Base-by-base conservation (phyloP, 2,888 invertebrate species). In the Magallana nippona region DNA sequence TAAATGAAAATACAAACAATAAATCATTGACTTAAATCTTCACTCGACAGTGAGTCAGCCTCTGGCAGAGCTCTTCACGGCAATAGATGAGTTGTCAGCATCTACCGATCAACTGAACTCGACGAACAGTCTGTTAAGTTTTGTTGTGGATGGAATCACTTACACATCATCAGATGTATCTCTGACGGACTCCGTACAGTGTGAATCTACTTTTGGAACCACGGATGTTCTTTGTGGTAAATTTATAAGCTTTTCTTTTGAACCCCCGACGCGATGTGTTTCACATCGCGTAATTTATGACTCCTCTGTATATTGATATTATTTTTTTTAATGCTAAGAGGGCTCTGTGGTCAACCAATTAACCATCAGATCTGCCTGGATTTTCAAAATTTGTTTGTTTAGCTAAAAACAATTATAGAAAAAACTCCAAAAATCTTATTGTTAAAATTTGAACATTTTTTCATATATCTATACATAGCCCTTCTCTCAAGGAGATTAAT, bases 101-200 rank as follows among this genome's bases (percentile, higher is more conserved):
- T 60, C 80, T 58, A 27, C 57, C 11, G n/a, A 22, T 8, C 55
- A 80, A 55, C 57, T 80, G 17, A 80, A 80, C 80, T 78, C 80
- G 2, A 57, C 56, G 11, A 17, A 56, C 58, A 55, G 56, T 80
- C 19, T 55, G 55, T 55, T 57, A 8, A 56, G 19, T 80, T 80
- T 80, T 32, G 56, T 80, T n/a, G 62, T 11, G 11, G 19, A 62
- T 11, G 62, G 62, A 62, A 62, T 62, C 5, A 19, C 62, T 11
- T 62, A 22, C 22, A 22, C 62, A 8, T 62, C 62, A 0, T 62
- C 62, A 11, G n/a, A 11, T 62, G 62, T 62, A 2, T 62, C 62
- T 5, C 8, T 19, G 1, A 22, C 62, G 11, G 22, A 62, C 19
- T 2, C 19, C 19, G 19, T 62, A 22, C 62, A 22, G 22, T 62